Evolutionary conservation across 2,797 vertebrate genomes (phyloP), one percentile per base, ranked within the genome.

Genomic region (Enteromius argenteus): DNA sequence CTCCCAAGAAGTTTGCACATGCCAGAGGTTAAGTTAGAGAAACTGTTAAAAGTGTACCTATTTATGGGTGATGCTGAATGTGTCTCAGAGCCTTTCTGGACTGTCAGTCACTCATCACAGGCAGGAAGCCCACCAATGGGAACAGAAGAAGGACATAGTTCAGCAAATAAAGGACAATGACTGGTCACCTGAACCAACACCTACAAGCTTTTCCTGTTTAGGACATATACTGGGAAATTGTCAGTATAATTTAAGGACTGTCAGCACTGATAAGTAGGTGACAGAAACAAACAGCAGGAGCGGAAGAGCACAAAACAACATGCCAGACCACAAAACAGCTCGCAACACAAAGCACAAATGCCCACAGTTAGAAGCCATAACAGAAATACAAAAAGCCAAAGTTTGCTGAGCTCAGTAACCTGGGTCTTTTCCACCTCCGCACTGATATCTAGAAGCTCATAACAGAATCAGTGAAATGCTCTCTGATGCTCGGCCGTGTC

Each of bases 81-180:
- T 51, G 87, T 93, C 89, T 89, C 94, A 91, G 85, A 92, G 84
- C 90, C 0, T 85, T 82, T 85, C 91, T 89, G 94, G 95, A 92
- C 89, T 93, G 88, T 90, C 92, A 91, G 88, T 90, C 92, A 82
- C 91, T 89, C 85, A 88, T 91, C 89, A 92, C 91, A 89, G 89
- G 79, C 91, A 84, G 90, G 88, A 90, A 89, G 90, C 91, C 92
- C 86, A 85, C 90, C 93, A 94, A 93, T 32, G 88, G 90, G 90
- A 90, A 95, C 89, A 94, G 94, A 93, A 95, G 90, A 95, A 92
- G 93, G 93, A 92, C 90, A 95, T 87, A 85, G 85, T 86, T 93
- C 35, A 90, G 91, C 92, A 88, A 93, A 90, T 90, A 89, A 85
- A 87, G 85, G 80, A 56, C 60, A 68, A 90, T 37, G 46, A 88